These are phyloP conservation scores for Athalia cordata DNA, from an alignment of 2,888 invertebrate species.

Conservation along the genomic window DNA sequence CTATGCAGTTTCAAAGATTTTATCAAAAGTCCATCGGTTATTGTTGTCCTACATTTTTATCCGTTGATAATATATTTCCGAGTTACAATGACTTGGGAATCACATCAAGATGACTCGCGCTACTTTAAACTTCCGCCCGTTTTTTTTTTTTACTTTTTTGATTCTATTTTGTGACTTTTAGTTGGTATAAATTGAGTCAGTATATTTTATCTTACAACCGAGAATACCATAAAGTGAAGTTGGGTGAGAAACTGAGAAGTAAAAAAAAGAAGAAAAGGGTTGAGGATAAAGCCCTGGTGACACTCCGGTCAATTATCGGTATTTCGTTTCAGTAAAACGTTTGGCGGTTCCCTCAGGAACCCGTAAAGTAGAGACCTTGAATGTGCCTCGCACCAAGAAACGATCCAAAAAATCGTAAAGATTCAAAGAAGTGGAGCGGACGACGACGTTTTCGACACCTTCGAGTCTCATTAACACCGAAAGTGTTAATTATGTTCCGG, in stretches of 20 bases:
- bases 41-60: too few species aligned
- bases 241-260: background rate
- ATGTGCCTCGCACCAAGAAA: background rate
- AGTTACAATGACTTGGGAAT: too few species aligned
- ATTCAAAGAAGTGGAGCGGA: conserved; percentile 51
- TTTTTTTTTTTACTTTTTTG: background rate
- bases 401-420: conserved; percentile 44
- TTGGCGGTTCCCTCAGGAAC: conserved; percentile 26
- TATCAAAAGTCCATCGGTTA: too few species aligned
- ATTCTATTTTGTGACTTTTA: background rate
- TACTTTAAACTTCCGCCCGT: conserved; percentile 1
- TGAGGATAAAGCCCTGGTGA: conserved; percentile 12
- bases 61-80: too few species aligned
- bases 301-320: conserved; percentile 55
- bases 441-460: conserved; percentile 65
- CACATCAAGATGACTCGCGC: background rate
- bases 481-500: conserved; percentile 69
- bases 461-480: conserved; percentile 69
- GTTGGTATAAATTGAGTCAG: conserved; percentile 7
- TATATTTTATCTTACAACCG: conserved; percentile 20
- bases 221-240: background rate
- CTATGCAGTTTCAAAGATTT: too few species aligned
- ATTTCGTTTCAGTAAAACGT: conserved; percentile 48
- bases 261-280: background rate
- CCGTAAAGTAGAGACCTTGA: background rate